Percentiles rank a stretch among this genome's conserved stretches.
Evolutionary conservation across 2,888 invertebrate genomes (phyloP).

Genomic region (Serrognathus titanus): DNA sequence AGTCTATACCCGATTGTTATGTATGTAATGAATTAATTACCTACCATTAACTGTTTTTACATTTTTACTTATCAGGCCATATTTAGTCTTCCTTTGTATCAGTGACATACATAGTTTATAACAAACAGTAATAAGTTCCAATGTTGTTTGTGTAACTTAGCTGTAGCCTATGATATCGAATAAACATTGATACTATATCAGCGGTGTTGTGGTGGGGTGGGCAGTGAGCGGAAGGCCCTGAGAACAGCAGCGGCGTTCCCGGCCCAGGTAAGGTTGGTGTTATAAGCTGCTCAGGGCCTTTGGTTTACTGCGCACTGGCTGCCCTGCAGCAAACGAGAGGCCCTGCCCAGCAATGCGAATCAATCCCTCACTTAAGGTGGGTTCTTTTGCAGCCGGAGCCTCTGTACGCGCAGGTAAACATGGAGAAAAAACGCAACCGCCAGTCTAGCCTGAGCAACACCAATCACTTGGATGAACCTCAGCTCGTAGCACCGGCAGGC

Average conservation of each 20-base stretch:
- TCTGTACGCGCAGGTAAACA: constrained; percentile 63
- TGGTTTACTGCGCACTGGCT: constrained; percentile 44
- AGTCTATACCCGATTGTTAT: constrained; percentile 15
- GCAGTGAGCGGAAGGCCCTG: constrained; percentile 45
- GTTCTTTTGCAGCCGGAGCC: constrained; percentile 53
- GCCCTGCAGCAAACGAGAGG: constrained; percentile 44
- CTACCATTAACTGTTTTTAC: constrained; percentile 19
- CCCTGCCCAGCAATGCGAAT: constrained; percentile 43
- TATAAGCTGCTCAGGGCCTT: constrained; percentile 49
- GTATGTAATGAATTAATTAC: constrained; percentile 12
- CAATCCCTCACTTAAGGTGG: constrained; percentile 19
- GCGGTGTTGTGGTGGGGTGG: constrained; percentile 39
- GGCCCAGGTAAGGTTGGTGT: constrained; percentile 47
- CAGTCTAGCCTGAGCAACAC: constrained; percentile 45
- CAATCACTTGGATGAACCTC: constrained; percentile 41
- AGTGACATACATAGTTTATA: constrained; percentile 25
- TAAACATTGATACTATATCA: constrained; percentile 38
- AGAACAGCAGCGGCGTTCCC: constrained; percentile 37
- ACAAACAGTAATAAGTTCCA: constrained; percentile 15
- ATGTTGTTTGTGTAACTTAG: constrained; percentile 31
- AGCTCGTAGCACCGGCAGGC: constrained; percentile 40
- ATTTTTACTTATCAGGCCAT: constrained; percentile 21
- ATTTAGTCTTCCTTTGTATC: constrained; percentile 32
- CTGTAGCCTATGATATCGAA: constrained; percentile 33
- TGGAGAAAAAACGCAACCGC: constrained; percentile 61